Conservation (phyloP, 2,888 invertebrate genomes). For the Nematopogon swammerdamellus region DNA sequence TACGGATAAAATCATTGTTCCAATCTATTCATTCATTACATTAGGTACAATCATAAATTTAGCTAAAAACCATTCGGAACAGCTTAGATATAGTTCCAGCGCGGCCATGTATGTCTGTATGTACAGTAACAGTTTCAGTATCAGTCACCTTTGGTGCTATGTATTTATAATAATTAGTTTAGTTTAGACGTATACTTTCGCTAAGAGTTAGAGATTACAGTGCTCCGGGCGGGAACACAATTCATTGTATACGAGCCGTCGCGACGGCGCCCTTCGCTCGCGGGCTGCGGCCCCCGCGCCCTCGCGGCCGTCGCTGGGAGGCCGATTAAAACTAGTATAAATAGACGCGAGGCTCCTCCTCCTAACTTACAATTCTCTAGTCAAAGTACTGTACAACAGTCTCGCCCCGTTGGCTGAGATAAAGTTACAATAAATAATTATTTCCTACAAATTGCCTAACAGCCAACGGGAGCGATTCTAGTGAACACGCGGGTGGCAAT, state of each 20-base stretch:
- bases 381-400: conserved; percentile 46
- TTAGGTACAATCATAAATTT: background rate
- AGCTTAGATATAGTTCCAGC: background rate
- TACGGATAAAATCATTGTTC: background rate
- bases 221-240: background rate
- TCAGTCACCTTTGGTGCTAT: conserved; percentile 36
- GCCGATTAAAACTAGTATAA: background rate
- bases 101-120: too few species aligned
- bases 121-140: background rate
- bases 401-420: conserved; percentile 53
- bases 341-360: background rate
- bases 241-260: background rate
- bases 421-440: conserved; percentile 48
- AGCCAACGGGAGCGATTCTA: conserved; percentile 49
- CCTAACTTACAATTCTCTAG: background rate
- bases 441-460: conserved; percentile 53
- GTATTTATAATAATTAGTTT: too few species aligned
- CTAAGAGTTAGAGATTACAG: conserved; percentile 18
- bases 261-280: background rate
- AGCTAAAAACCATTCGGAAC: background rate
- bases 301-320: too few species aligned
- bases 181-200: conserved; percentile 36
- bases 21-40: background rate
- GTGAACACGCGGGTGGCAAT: conserved; percentile 57
- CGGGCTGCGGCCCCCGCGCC: too few species aligned